Percentiles rank a stretch among this genome's conserved stretches.
Evolutionary conservation across 2,797 vertebrate species (phyloP).

Genomic region (Phoebastria nigripes): DNA sequence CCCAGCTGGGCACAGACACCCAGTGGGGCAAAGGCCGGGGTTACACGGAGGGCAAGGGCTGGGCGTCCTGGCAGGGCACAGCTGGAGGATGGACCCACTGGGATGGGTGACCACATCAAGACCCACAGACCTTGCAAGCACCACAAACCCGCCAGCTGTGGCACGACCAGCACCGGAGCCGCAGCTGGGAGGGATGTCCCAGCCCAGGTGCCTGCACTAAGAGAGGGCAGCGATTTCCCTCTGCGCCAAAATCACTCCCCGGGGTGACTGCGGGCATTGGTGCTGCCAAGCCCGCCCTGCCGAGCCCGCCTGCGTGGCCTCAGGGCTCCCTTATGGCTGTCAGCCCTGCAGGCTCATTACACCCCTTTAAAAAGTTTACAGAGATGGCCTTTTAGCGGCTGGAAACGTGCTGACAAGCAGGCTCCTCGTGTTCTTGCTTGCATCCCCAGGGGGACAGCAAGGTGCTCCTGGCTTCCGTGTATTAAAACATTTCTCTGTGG

Average conservation of each 20-base stretch:
- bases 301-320: rapidly evolving
- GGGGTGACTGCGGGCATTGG: rapidly evolving
- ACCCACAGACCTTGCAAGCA: not conserved
- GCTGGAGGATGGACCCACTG: not conserved
- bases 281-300: not conserved
- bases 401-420: not conserved
- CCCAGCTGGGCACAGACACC: not conserved
- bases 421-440: rapidly evolving
- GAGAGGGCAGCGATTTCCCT: not conserved
- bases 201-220: not conserved
- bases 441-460: rapidly evolving
- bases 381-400: not conserved
- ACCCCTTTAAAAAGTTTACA: not conserved
- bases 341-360: not conserved
- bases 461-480: not conserved
- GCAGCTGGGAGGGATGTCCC: not conserved
- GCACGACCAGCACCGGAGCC: rapidly evolving
- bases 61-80: not conserved
- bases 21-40: rapidly evolving
- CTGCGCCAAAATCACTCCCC: not conserved
- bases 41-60: not conserved
- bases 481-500: not conserved
- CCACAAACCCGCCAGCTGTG: rapidly evolving
- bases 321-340: not conserved
- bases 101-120: not conserved